Conservation (phyloP, 2,797 vertebrate species). For the Intellagama lesueurii region DNA sequence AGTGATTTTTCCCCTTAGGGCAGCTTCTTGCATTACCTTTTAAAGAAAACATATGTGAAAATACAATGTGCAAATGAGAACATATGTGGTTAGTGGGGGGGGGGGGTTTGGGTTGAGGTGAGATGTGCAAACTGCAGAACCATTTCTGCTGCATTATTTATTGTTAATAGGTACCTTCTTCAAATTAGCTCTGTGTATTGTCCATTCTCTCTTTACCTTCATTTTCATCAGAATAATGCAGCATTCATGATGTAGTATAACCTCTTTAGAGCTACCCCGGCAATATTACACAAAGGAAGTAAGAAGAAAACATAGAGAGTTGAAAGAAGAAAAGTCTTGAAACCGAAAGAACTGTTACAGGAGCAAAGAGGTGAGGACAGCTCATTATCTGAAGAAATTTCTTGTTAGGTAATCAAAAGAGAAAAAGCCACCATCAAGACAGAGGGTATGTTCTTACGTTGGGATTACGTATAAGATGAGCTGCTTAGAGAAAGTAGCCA, state of each 20-base stretch:
- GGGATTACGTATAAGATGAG: too few relatives aligned
- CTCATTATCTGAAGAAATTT: not conserved
- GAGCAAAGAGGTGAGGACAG: not conserved
- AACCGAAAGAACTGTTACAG: not conserved
- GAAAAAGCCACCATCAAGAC: too few relatives aligned
- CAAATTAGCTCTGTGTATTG: not conserved
- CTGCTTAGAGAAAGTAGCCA: too few relatives aligned
- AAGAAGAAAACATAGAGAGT: not conserved
- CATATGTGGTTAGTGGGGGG: not conserved
- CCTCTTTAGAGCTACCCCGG: not conserved
- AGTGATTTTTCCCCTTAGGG: not conserved
- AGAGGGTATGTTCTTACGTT: not conserved
- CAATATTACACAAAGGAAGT: not conserved
- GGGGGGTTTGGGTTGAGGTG: too few relatives aligned
- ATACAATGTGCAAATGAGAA: not conserved
- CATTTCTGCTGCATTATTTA: not conserved
- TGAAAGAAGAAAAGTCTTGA: not conserved
- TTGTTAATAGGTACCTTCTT: not conserved
- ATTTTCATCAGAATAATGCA: not conserved
- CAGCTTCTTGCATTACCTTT: not conserved
- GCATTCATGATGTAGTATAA: not conserved
- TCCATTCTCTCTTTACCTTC: not conserved
- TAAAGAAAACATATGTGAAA: not conserved
- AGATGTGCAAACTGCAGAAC: not conserved
- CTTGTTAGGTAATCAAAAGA: not conserved